A percentile compares a stretch with the other conserved stretches of the same genome.
phyloP scores from a whole-genome alignment of 2,113 vertebrate species.

The Camarhynchus parvulus region DNA sequence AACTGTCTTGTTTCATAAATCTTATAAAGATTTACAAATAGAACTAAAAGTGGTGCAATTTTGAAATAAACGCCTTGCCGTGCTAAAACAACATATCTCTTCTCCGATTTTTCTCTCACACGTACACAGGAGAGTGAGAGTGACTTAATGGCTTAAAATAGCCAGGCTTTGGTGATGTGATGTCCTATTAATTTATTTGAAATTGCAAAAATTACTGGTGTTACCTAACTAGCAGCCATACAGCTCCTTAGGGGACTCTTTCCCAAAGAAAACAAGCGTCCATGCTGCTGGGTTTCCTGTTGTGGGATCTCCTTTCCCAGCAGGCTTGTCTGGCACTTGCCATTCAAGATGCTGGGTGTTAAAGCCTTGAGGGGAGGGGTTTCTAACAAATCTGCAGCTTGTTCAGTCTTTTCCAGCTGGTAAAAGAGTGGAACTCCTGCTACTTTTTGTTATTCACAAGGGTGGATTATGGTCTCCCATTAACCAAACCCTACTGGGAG shows the following conservation, averaged over 20 bases:
- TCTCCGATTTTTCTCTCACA: background rate
- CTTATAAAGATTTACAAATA: background rate
- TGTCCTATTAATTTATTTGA: background rate
- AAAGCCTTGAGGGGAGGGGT: background rate
- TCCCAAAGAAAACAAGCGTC: background rate
- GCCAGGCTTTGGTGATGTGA: background rate
- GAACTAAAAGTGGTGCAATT: background rate
- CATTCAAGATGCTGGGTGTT: background rate
- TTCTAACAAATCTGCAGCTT: background rate
- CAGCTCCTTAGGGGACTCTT: background rate
- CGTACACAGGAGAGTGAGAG: background rate
- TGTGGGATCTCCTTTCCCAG: background rate
- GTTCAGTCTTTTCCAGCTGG: background rate
- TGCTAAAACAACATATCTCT: background rate
- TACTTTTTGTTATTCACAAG: background rate
- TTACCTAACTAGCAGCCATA: background rate
- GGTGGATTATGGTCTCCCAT: fast-evolving
- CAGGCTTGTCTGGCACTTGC: background rate
- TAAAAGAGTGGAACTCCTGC: background rate
- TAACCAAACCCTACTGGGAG: background rate
- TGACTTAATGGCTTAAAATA: background rate
- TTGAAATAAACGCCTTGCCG: background rate
- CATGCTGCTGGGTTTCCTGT: background rate
- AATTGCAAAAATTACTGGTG: background rate
- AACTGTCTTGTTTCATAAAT: constrained; percentile 14